A percentile compares a stretch with the other conserved stretches of the same genome.
phyloP scores from a whole-genome alignment of 2,113 vertebrate species.

The Lota lota region DNA sequence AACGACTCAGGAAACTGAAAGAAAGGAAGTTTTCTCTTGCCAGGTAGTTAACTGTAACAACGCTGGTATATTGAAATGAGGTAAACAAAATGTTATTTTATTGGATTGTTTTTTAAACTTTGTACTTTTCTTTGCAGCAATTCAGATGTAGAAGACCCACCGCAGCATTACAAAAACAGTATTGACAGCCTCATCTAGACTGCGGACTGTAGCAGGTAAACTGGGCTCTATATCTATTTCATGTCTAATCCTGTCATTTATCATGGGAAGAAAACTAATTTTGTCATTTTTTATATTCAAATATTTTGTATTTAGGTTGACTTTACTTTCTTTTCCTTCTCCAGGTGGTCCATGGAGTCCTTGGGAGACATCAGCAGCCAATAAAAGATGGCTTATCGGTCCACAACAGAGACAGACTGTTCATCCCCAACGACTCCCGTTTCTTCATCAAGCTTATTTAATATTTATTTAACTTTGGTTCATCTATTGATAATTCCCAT shows the following conservation, averaged over 20 bases:
- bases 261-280: too few species aligned
- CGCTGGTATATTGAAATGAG: not conserved
- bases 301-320: too few species aligned
- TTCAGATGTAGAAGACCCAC: constrained; percentile 52
- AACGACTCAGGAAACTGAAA: constrained; percentile 42
- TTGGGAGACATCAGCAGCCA: too few species aligned
- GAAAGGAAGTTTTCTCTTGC: constrained; percentile 63
- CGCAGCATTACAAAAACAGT: constrained; percentile 68
- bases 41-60: constrained; percentile 51
- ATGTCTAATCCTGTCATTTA: too few species aligned
- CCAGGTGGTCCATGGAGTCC: too few species aligned
- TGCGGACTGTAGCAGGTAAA: not conserved
- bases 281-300: too few species aligned
- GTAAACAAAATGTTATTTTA: not conserved
- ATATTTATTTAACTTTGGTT: not conserved
- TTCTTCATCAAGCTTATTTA: not conserved
- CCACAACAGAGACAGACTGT: too few species aligned
- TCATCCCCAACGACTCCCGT: too few species aligned
- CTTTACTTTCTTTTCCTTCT: too few species aligned
- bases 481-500: not conserved
- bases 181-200: constrained; percentile 67
- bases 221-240: too few species aligned
- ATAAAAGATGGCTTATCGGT: too few species aligned
- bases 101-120: too few species aligned
- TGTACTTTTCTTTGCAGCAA: constrained; percentile 41